Conservation (phyloP, 2,113 vertebrate genomes). For the Uria aalge region DNA sequence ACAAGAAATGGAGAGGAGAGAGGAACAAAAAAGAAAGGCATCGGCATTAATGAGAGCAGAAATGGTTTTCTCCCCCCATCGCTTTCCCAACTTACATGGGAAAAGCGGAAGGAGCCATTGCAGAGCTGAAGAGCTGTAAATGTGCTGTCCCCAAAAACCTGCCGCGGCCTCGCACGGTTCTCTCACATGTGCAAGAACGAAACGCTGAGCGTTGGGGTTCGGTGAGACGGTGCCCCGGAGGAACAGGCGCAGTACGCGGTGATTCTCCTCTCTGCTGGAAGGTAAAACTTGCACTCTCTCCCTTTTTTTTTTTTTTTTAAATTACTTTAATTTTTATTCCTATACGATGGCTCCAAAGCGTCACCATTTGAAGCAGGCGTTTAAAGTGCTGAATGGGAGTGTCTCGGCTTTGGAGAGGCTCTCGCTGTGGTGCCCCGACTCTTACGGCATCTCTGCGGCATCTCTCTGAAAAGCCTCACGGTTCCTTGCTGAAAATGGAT, state of each 20-base stretch:
- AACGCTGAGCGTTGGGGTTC: accelerated
- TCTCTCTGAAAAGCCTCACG: neutral
- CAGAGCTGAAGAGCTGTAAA: neutral
- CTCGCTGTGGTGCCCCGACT: accelerated
- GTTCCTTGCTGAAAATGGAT: neutral
- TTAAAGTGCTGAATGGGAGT: neutral
- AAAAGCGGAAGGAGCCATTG: neutral
- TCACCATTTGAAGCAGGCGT: neutral
- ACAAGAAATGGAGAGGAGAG: neutral
- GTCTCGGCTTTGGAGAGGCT: neutral
- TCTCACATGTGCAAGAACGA: neutral
- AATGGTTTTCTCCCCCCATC: neutral
- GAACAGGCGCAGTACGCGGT: neutral
- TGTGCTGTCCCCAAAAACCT: neutral
- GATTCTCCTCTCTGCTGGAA: neutral
- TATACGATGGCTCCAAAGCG: neutral
- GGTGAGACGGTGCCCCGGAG: neutral
- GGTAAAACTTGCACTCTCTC: neutral
- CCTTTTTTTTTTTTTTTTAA: neutral
- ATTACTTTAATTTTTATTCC: neutral
- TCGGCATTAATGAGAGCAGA: neutral
- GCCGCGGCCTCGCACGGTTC: accelerated
- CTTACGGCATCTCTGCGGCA: neutral
- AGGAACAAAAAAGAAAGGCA: neutral
- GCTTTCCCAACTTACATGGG: neutral